Base-by-base conservation (phyloP, 1,140 invertebrate genomes). In the Drosophila jambulina region DNA sequence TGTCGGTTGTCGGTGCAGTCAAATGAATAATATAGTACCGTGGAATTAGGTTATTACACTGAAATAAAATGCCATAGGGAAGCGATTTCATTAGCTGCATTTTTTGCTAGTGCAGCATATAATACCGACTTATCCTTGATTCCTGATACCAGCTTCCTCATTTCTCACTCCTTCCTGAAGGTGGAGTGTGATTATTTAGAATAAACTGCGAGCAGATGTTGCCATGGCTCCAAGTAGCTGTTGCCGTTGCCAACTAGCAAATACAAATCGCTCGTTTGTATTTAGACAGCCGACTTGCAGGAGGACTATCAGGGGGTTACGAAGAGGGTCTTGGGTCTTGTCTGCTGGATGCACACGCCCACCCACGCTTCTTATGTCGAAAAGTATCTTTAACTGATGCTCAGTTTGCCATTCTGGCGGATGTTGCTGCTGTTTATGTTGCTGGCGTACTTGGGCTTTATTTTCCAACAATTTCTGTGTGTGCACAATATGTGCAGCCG, bases 351-450 rank as follows among this genome's bases (percentile, higher is more conserved):
- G 34, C 21, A 60, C 53, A 56, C 53, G 83, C 60, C 83, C 84
- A 87, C 84, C 80, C 84, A 90, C 84, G 80, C 85, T 51, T 70
- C 70, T 87, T 83, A 77, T 61, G 59, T 68, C 48, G 84, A 86
- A 86, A 79, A 79, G 80, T 75, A 78, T 88, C 77, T 90, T 76
- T 78, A 78, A 72, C 79, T 88, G 80, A 71, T 87, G 84, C 85
- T 80, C 77, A 75, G 85, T 78, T 83, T 80, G 84, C 84, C 71
- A 65, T 82, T 86, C 68, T 42, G 54, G 51, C 68, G 60, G 71
- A 54, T 85, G 67, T 77, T 64, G 57, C 45, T 72, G 61, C 59
- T 79, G 58, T 56, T 74, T 57, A 60, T 62, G 53, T 53, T 71
- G 69, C 56, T 59, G 45, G 49, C 70, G 57, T 64, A 56, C 61